Evolutionary conservation across 53 echinoderm and acorn worm genomes (phyloP).

Genomic region (Paelopatides confundens): DNA sequence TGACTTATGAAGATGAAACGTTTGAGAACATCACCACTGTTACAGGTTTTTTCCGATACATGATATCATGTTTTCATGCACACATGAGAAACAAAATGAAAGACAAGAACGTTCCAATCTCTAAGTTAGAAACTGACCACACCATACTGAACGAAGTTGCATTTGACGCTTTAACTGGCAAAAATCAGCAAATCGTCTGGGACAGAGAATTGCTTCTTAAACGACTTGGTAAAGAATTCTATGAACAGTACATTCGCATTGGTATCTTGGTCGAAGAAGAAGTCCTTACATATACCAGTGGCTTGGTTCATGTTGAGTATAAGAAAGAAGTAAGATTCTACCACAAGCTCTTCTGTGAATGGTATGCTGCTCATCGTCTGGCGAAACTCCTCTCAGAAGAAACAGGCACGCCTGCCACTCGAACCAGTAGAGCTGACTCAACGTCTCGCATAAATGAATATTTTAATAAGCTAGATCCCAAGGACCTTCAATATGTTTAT

Average conservation of each 20-base stretch:
- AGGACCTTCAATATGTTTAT: not conserved
- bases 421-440: too few species aligned
- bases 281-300: not conserved
- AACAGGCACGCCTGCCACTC: not conserved
- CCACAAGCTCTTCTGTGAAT: conserved; percentile 4
- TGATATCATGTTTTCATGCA: not conserved
- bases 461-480: not conserved
- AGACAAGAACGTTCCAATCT: not conserved
- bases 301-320: not conserved
- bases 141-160: not conserved
- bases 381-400: not conserved
- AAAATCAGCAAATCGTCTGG: not conserved
- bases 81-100: not conserved
- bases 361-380: not conserved
- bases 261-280: conserved; percentile 25
- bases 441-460: too few species aligned
- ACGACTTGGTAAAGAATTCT: not conserved
- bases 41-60: not conserved
- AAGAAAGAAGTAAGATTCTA: not conserved
- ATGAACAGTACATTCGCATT: not conserved
- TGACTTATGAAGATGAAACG: not conserved
- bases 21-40: not conserved
- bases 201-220: not conserved
- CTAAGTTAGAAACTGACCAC: not conserved
- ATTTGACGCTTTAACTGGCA: not conserved